phyloP scores from a whole-genome alignment of 2,888 invertebrate genomes.

The Drosophila demipolita region DNA sequence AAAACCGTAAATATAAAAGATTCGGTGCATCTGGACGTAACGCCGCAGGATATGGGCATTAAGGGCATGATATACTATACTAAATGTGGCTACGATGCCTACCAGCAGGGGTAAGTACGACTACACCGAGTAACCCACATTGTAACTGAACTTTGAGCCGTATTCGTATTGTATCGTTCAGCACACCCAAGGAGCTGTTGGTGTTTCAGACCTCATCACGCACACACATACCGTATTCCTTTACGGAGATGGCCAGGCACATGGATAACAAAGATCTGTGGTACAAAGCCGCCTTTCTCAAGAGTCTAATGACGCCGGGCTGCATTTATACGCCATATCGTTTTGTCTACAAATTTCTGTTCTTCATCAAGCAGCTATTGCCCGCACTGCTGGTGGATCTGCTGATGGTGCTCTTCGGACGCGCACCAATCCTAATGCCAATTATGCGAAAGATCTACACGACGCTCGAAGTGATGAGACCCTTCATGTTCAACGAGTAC shows the following conservation, averaged over 20 bases:
- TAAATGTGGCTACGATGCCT: constrained; percentile 34
- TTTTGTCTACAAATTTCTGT: constrained; percentile 53
- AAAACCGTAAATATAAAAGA: constrained; percentile 62
- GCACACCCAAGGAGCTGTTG: constrained; percentile 49
- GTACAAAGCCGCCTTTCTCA: constrained; percentile 56
- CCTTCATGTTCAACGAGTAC: constrained; percentile 74
- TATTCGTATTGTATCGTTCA: constrained; percentile 4
- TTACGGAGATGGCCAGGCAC: constrained; percentile 49
- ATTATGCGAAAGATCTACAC: constrained; percentile 61
- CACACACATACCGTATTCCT: constrained; percentile 54
- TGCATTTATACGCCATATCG: constrained; percentile 63
- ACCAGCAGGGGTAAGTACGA: constrained; percentile 49
- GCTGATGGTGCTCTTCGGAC: constrained; percentile 56
- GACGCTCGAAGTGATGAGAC: constrained; percentile 68
- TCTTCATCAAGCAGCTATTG: constrained; percentile 70
- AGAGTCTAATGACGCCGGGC: constrained; percentile 60
- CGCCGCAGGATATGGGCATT: constrained; percentile 73
- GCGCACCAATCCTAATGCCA: constrained; percentile 64
- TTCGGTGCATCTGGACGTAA: constrained; percentile 61
- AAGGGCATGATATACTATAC: constrained; percentile 69
- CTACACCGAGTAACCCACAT: no score
- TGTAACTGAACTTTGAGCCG: neutral
- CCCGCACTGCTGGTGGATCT: constrained; percentile 69
- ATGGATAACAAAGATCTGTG: constrained; percentile 58
- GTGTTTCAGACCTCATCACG: constrained; percentile 68